Evolutionary conservation across 2,888 invertebrate genomes (phyloP).

Genomic region (Cabera pusaria): DNA sequence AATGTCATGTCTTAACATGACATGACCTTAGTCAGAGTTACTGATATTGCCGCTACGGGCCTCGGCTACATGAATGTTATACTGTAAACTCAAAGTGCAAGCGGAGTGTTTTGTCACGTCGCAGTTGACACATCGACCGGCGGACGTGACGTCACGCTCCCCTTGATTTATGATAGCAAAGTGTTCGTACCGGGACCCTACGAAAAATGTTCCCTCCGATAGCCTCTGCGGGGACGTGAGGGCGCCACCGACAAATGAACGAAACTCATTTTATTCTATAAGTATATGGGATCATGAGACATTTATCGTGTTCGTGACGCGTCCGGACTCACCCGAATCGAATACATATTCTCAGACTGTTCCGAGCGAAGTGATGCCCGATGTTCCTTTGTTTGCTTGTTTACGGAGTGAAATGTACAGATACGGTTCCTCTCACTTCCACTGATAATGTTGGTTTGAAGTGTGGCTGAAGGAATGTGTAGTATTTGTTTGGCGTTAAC

Average conservation of each 20-base stretch:
- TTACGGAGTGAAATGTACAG: conserved; percentile 11
- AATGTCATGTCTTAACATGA: too few species aligned
- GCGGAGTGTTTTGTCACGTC: conserved; percentile 66
- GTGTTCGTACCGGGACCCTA: conserved; percentile 47
- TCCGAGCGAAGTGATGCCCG: conserved; percentile 13
- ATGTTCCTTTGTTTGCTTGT: conserved; percentile 15
- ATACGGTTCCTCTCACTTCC: neutral
- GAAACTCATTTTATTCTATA: conserved; percentile 64
- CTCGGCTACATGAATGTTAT: too few species aligned
- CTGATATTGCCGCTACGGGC: too few species aligned
- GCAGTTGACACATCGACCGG: conserved; percentile 57
- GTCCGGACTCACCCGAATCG: conserved; percentile 18
- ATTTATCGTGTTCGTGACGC: conserved; percentile 45
- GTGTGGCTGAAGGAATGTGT: too few species aligned
- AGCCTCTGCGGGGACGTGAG: conserved; percentile 63
- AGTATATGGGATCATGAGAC: conserved; percentile 49
- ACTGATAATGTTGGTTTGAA: conserved; percentile 1
- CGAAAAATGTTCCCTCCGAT: conserved; percentile 66
- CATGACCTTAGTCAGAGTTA: too few species aligned
- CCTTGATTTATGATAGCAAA: conserved; percentile 74
- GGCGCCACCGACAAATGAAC: conserved; percentile 53
- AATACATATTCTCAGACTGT: conserved; percentile 4
- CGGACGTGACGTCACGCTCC: conserved; percentile 69
- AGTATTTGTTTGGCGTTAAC: neutral
- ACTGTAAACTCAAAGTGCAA: conserved; percentile 32